Base-by-base conservation (phyloP, 2,113 vertebrate species). In the Ceratotherium simum region DNA sequence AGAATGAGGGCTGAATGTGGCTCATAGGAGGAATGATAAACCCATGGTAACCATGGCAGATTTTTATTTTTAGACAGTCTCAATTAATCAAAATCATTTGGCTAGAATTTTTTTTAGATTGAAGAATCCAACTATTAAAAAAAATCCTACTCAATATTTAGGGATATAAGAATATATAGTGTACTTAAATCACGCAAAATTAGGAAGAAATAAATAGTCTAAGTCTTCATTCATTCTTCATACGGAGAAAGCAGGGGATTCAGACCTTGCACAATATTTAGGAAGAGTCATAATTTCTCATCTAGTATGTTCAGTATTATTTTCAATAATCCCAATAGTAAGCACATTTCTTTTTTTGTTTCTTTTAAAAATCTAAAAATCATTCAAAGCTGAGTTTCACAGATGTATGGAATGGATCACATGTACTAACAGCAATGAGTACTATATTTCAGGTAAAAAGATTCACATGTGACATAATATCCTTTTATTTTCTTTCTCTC, bases 1-100 rank as follows among this genome's bases (percentile, higher is more conserved):
- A 91, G 36, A 91, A 93, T 60, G 18, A 86, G 39, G n/a, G 3
- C 42, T 81, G 12, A 95, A 62, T 60, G 60, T 64, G 33, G 46
- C 33, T 72, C 39, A 90, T 18, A 95, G 21, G 51, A 96, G 39
- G 39, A 95, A 92, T 36, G 56, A 91, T 48, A 96, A 96, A 85
- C 70, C 23, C 72, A 75, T 65, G 85, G 64, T 64, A 96, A 97
- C 67, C 67, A 94, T 80, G 33, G 56, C 46, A 89, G 54, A 78
- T 94, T 97, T 96, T 78, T 79, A 79, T 97, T 97, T 96, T 93
- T 93, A 95, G 87, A 79, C 39, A 94, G 31, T 62, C 80, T 96
- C 65, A 75, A 96, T 78, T 83, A 90, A 95, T 94, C n/a, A 89
- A 94, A 91, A 89, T 94, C 20, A 46, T 88, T 96, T 95, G 70